Percentiles rank a stretch among this genome's conserved stretches.
Evolutionary conservation across 2,113 vertebrate genomes (phyloP).

Genomic region (Origma solitaria): DNA sequence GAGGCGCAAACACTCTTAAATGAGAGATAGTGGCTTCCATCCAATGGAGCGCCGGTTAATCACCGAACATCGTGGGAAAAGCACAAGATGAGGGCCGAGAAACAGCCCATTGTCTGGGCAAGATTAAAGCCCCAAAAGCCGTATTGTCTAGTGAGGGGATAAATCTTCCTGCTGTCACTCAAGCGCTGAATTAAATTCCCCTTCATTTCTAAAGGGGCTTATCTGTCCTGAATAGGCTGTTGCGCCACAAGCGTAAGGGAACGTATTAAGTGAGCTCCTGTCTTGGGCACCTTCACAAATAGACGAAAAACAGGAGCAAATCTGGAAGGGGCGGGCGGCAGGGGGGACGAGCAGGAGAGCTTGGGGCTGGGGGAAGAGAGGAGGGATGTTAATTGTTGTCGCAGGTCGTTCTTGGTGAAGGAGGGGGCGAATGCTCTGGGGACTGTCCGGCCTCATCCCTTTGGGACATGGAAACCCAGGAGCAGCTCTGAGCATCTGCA

Average conservation of each 20-base stretch:
- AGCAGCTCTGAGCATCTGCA: neutral
- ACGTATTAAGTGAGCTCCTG: constrained; percentile 82
- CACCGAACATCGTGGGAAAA: constrained; percentile 97
- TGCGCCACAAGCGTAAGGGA: constrained; percentile 88
- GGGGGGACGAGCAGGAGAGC: constrained; percentile 54
- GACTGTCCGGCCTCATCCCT: constrained; percentile 28
- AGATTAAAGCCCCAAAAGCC: constrained; percentile 98
- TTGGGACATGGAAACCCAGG: accelerated
- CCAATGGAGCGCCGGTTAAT: constrained; percentile 87
- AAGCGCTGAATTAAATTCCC: constrained; percentile 97
- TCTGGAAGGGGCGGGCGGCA: constrained; percentile 15
- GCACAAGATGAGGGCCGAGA: constrained; percentile 83
- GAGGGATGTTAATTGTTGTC: constrained; percentile 70
- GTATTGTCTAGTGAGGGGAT: constrained; percentile 95
- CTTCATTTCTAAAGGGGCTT: constrained; percentile 98
- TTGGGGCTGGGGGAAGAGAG: constrained; percentile 57
- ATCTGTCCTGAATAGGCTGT: constrained; percentile 98
- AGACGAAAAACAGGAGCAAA: constrained; percentile 73
- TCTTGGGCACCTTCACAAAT: constrained; percentile 85
- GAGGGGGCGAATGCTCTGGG: constrained; percentile 38
- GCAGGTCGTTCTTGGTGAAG: constrained; percentile 61
- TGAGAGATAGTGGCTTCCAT: constrained; percentile 89
- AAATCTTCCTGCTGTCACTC: constrained; percentile 99
- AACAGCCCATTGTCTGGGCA: constrained; percentile 91
- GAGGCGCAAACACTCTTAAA: constrained; percentile 81